Evolutionary conservation across 2,888 invertebrate genomes (phyloP).

Genomic region (Pseudolycoriella hygida): DNA sequence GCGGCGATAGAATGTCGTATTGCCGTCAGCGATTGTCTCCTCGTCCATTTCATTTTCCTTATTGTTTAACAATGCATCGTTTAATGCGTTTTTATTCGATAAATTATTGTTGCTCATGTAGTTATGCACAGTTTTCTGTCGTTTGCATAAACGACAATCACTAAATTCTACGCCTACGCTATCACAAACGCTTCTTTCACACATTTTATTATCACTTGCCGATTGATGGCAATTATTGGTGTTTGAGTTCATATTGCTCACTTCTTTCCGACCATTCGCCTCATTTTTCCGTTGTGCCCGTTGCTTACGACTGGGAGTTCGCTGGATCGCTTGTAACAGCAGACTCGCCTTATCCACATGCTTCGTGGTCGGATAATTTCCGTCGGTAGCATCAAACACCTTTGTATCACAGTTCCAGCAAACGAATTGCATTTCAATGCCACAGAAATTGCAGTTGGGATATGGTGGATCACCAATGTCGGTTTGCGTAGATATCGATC

Average conservation of each 20-base stretch:
- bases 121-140: constrained; percentile 28
- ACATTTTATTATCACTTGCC: constrained; percentile 5
- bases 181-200: constrained; percentile 6
- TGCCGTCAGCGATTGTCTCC: not conserved
- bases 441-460: constrained; percentile 20
- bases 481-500: constrained; percentile 29
- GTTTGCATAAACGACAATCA: constrained; percentile 28
- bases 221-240: not conserved
- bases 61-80: not conserved
- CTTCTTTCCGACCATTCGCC: not conserved
- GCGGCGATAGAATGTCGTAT: constrained; percentile 8
- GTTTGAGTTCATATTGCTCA: not conserved
- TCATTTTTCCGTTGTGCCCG: constrained; percentile 10
- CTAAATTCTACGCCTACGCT: constrained; percentile 7
- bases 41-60: not conserved
- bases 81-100: constrained; percentile 1
- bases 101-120: constrained; percentile 11
- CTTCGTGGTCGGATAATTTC: too few relatives aligned
- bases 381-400: constrained; percentile 2
- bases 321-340: constrained; percentile 36
- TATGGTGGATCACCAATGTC: constrained; percentile 10
- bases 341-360: constrained; percentile 32
- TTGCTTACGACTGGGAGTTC: constrained; percentile 29
- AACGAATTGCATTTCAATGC: constrained; percentile 24
- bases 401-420: constrained; percentile 21